Evolutionary conservation across 2,797 vertebrate species (phyloP).

Genomic region (Poeciliopsis presidionis): DNA sequence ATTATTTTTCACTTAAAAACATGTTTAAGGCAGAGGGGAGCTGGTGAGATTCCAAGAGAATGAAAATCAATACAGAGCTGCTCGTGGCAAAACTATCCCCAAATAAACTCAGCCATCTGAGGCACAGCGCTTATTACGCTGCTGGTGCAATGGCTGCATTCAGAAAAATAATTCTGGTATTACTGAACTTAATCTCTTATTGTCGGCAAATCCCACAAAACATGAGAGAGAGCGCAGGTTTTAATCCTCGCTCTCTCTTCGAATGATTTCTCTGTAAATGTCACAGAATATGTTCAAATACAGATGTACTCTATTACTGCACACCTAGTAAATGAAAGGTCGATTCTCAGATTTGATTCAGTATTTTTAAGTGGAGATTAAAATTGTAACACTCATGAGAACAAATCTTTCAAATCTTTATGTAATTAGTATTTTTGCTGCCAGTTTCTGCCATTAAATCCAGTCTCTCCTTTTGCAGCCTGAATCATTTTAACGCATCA

Average conservation of each 20-base stretch:
- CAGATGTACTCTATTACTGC: not conserved
- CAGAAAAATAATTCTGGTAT: slow-evolving; percentile 8
- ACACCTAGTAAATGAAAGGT: not conserved
- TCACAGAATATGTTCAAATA: not conserved
- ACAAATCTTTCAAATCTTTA: not conserved
- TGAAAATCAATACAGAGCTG: slow-evolving; percentile 8
- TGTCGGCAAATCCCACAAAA: slow-evolving; percentile 10
- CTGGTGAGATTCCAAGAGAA: slow-evolving; percentile 15
- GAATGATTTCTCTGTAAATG: not conserved
- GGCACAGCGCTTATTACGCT: not conserved
- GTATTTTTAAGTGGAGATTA: not conserved
- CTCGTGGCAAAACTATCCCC: slow-evolving; percentile 8
- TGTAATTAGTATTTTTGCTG: not conserved
- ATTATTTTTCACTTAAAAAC: slow-evolving; percentile 6
- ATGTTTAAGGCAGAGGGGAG: slow-evolving; percentile 14
- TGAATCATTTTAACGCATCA: not conserved
- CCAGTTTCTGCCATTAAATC: not conserved
- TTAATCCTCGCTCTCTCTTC: not conserved
- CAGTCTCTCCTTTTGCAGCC: not conserved
- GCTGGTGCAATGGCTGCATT: slow-evolving; percentile 6
- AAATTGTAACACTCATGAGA: not conserved
- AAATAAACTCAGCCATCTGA: slow-evolving; percentile 6
- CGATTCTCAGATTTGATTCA: not conserved
- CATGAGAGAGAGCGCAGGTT: not conserved
- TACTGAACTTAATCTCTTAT: slow-evolving; percentile 7